Evolutionary conservation across 2,113 vertebrate genomes (phyloP).

Genomic region (Spea multiplicata): DNA sequence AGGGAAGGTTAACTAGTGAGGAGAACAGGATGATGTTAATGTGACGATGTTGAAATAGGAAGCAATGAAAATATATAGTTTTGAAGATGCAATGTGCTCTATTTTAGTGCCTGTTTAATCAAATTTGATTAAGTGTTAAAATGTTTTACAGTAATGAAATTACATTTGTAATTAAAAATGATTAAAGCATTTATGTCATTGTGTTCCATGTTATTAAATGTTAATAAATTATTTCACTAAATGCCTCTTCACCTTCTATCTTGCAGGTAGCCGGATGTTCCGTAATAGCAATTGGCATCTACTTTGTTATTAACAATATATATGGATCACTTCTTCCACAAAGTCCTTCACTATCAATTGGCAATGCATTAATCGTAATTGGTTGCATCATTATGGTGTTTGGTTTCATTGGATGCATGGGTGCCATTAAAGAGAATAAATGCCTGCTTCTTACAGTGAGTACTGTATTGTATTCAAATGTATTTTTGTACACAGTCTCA

Average conservation of each 20-base stretch:
- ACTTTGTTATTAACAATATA: constrained; percentile 59
- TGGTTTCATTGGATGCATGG: constrained; percentile 84
- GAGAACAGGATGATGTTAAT: no score
- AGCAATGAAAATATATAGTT: no score
- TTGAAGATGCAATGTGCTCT: no score
- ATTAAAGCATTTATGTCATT: no score
- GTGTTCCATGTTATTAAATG: no score
- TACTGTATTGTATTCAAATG: background rate
- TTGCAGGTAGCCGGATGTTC: constrained; percentile 71
- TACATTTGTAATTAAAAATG: background rate
- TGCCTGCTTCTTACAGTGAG: constrained; percentile 79
- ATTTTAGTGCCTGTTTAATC: no score
- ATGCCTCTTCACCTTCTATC: no score
- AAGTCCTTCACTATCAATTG: constrained; percentile 59
- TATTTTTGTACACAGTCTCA: background rate
- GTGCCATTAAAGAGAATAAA: constrained; percentile 84
- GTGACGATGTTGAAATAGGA: no score
- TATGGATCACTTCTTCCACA: constrained; percentile 59
- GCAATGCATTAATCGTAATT: constrained; percentile 68
- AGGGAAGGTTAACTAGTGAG: no score
- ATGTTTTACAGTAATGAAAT: background rate
- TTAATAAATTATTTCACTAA: no score
- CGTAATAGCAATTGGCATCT: constrained; percentile 68
- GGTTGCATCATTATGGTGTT: constrained; percentile 81
- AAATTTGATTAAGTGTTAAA: no score